Percentiles rank a stretch among this genome's conserved stretches.
Conservation (phyloP, 1,140 invertebrate genomes). For the Campodea augens region DNA sequence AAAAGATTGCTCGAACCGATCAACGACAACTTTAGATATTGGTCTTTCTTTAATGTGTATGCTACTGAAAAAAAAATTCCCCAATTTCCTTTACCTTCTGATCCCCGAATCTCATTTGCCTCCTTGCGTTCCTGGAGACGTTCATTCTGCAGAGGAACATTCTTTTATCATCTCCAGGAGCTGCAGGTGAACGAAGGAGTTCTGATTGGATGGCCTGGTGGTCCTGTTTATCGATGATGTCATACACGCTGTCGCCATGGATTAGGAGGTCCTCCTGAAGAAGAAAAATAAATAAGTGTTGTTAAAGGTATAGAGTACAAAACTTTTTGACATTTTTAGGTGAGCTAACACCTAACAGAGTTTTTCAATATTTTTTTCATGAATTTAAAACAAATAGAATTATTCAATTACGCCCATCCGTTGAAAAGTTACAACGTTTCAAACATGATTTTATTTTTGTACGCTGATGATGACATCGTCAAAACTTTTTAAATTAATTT, state of each 20-base stretch:
- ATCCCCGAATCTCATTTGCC: constrained; percentile 96
- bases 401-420: too few relatives aligned
- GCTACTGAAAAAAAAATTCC: too few relatives aligned
- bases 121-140: constrained; percentile 82
- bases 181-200: constrained; percentile 46
- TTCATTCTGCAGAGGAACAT: constrained; percentile 97
- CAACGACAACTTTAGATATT: background rate
- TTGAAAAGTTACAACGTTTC: too few relatives aligned
- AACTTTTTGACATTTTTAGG: too few relatives aligned
- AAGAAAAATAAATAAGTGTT: constrained; percentile 13
- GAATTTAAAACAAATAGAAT: too few relatives aligned
- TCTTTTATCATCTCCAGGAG: constrained; percentile 43
- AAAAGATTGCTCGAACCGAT: too few relatives aligned
- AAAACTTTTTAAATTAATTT: too few relatives aligned
- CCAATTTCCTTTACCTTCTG: constrained; percentile 95
- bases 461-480: too few relatives aligned
- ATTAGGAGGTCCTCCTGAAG: constrained; percentile 92
- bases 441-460: too few relatives aligned
- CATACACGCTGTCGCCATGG: constrained; percentile 96
- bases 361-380: too few relatives aligned
- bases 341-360: too few relatives aligned
- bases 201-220: constrained; percentile 88
- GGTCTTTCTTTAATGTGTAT: background rate
- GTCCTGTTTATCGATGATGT: constrained; percentile 97
- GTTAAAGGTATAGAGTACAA: too few relatives aligned